Conservation (phyloP, 1,140 invertebrate genomes). For the Cotesia glomerata region DNA sequence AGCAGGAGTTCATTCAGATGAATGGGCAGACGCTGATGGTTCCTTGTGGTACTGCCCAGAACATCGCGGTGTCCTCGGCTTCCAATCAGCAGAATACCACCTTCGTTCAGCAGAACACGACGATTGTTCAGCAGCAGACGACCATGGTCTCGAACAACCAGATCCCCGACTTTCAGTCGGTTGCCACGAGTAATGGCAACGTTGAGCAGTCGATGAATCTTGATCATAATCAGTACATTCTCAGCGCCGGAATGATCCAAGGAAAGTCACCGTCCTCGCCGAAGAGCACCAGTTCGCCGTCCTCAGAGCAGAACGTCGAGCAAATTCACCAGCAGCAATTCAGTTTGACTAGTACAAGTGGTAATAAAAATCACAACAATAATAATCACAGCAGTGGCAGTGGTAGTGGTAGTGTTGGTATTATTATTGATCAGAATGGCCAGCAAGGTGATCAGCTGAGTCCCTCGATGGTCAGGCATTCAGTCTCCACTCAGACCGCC, state of each 20-base stretch:
- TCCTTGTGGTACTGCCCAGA: conserved; percentile 72
- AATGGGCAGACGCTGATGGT: conserved; percentile 79
- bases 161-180: conserved; percentile 58
- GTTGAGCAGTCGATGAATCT: conserved; percentile 63
- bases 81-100: conserved; percentile 75
- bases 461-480: conserved; percentile 66
- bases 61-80: conserved; percentile 66
- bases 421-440: conserved; percentile 48
- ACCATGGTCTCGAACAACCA: conserved; percentile 78
- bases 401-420: conserved; percentile 1
- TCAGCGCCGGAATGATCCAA: conserved; percentile 56
- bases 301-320: conserved; percentile 47
- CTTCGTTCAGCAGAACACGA: conserved; percentile 75
- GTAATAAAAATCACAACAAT: conserved; percentile 43
- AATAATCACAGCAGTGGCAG: conserved; percentile 20
- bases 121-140: conserved; percentile 72
- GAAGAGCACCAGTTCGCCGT: conserved; percentile 53
- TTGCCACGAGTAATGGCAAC: conserved; percentile 32
- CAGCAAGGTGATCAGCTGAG: conserved; percentile 44
- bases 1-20: conserved; percentile 77
- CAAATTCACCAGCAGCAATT: conserved; percentile 54
- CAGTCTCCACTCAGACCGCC: conserved; percentile 77
- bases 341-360: conserved; percentile 58
- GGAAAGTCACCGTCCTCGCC: conserved; percentile 52
- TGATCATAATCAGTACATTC: conserved; percentile 61